These are phyloP conservation scores for Ceratotherium simum DNA, from an alignment of 2,113 vertebrate genomes.

Conservation along the genomic window DNA sequence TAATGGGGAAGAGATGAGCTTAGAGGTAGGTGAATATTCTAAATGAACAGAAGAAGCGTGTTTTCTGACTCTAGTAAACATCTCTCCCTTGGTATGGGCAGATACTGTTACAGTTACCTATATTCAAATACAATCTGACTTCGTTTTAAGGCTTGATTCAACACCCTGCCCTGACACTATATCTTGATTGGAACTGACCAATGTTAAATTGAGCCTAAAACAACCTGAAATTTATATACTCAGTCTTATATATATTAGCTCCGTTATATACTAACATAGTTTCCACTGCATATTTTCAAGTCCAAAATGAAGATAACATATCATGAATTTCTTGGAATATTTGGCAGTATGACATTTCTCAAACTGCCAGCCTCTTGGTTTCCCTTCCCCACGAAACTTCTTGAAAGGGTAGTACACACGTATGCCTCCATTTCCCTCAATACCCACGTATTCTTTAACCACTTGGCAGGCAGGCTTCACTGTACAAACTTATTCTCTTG, in stretches of 20 bases:
- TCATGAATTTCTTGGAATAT: not conserved
- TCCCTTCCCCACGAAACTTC: not conserved
- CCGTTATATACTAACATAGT: not conserved
- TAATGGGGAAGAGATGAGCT: not conserved
- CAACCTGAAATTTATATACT: not conserved
- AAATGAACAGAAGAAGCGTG: not conserved
- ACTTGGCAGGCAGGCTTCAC: not conserved
- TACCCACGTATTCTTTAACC: not conserved
- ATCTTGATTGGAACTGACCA: not conserved
- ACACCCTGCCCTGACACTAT: not conserved
- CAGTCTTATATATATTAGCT: not conserved
- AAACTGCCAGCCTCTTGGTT: not conserved
- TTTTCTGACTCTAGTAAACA: not conserved
- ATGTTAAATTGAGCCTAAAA: not conserved
- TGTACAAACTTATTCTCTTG: not conserved
- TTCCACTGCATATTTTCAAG: not conserved
- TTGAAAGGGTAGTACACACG: not conserved
- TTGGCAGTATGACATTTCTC: not conserved
- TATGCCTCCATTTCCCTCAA: not conserved
- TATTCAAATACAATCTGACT: not conserved
- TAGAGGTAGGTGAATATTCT: not conserved
- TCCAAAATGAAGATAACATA: not conserved
- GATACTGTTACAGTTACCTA: not conserved
- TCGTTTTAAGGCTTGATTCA: slow-evolving; percentile 22
- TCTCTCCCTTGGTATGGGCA: not conserved